Conservation (phyloP, 2,113 vertebrate genomes). For the Amblyopsis rosae region DNA sequence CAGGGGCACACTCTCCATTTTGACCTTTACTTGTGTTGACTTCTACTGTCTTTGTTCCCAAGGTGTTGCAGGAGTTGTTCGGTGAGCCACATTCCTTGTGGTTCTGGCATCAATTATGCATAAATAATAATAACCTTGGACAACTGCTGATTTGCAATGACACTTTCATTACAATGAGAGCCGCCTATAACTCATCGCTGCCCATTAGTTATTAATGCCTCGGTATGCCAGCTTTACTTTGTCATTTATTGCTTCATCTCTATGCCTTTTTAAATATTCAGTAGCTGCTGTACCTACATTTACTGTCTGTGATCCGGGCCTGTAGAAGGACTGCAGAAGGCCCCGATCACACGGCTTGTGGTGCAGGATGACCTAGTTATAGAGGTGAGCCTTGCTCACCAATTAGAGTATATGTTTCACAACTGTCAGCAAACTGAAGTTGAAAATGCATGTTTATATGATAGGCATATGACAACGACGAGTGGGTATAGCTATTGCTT, state of each 20-base stretch:
- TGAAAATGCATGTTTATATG: neutral
- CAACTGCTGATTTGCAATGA: conserved; percentile 85
- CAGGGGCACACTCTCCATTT: conserved; percentile 54
- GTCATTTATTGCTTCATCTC: conserved; percentile 85
- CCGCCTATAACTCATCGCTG: conserved; percentile 78
- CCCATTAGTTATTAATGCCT: conserved; percentile 83
- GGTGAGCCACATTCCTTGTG: conserved; percentile 72
- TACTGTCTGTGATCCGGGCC: conserved; percentile 75
- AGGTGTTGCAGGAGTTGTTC: conserved; percentile 65
- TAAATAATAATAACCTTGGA: conserved; percentile 84
- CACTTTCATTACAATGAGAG: conserved; percentile 82
- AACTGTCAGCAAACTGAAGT: neutral
- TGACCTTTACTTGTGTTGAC: conserved; percentile 75
- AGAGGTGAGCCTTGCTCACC: conserved; percentile 45
- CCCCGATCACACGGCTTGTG: conserved; percentile 53
- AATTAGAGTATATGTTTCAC: conserved; percentile 33
- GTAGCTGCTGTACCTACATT: conserved; percentile 82
- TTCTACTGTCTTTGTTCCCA: conserved; percentile 68
- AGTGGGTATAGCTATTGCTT: neutral
- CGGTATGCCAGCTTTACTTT: conserved; percentile 81
- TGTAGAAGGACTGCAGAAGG: conserved; percentile 58
- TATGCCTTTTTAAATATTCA: conserved; percentile 84
- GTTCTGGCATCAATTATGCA: conserved; percentile 82
- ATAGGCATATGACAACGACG: too few relatives aligned
- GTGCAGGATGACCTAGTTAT: conserved; percentile 63